These are phyloP conservation scores for Coreoperca whiteheadi DNA, from an alignment of 2,113 vertebrate genomes.

Conservation along the genomic window DNA sequence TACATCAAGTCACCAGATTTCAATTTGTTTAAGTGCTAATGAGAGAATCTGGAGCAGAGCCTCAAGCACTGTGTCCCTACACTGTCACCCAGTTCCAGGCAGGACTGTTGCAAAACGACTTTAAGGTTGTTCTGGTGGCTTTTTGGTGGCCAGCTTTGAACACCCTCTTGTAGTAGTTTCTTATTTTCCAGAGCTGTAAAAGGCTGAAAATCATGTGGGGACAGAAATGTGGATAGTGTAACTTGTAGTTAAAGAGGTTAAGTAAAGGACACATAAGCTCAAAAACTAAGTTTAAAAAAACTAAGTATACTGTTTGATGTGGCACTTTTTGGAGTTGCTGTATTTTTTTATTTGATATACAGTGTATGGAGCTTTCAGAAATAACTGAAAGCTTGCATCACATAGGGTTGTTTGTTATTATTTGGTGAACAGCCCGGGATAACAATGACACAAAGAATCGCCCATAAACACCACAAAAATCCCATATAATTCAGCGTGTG, in stretches of 20 bases:
- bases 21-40: slow-evolving; percentile 27
- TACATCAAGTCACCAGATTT: slow-evolving; percentile 24
- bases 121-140: not conserved
- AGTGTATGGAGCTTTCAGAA: not conserved
- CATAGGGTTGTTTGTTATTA: too few relatives aligned
- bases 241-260: not conserved
- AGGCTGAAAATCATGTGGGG: not conserved
- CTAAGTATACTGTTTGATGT: not conserved
- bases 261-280: not conserved
- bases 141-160: not conserved
- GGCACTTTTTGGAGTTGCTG: not conserved
- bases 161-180: not conserved
- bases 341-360: not conserved
- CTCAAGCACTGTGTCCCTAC: not conserved
- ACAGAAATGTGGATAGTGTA: not conserved
- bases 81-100: not conserved
- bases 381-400: too few relatives aligned
- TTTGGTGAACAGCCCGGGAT: not conserved
- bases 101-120: not conserved
- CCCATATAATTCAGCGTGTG: not conserved
- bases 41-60: slow-evolving; percentile 24
- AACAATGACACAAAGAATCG: not conserved
- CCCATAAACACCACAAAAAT: not conserved
- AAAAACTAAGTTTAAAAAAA: not conserved
- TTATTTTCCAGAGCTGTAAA: not conserved